phyloP scores from a whole-genome alignment of 1,140 invertebrate genomes.

The Armadillidium nasatum region DNA sequence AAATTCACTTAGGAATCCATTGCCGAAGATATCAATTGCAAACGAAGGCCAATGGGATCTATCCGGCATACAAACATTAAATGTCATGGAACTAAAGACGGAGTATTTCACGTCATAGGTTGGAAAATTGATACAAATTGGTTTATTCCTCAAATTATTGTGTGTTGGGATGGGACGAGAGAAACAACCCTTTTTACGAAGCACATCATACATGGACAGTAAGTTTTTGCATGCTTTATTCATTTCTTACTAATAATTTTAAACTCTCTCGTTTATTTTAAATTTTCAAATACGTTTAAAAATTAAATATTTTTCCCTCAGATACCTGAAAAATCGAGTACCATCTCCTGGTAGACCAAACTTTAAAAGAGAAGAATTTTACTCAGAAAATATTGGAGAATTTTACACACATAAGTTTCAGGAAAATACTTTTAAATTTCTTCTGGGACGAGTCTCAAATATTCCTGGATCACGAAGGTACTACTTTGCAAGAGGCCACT shows the following conservation, averaged over 20 bases:
- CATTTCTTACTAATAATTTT: background rate
- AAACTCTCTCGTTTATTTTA: background rate
- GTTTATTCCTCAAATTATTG: conserved; percentile 20
- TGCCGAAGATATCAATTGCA: too few relatives aligned
- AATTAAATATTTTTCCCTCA: background rate
- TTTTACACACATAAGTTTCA: background rate
- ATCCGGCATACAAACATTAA: background rate
- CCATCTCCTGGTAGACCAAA: background rate
- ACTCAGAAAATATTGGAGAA: background rate
- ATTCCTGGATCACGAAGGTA: conserved; percentile 20
- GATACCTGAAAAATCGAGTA: too few relatives aligned
- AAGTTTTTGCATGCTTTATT: background rate
- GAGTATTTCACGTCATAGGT: conserved; percentile 10
- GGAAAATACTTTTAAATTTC: background rate
- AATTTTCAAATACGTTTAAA: background rate
- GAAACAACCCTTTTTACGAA: conserved; percentile 22
- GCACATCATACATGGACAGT: conserved; percentile 23
- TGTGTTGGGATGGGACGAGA: conserved; percentile 19
- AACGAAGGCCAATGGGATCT: too few relatives aligned
- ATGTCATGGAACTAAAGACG: background rate
- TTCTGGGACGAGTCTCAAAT: background rate
- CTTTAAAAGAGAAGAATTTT: background rate
- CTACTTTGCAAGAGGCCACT: conserved; percentile 46
- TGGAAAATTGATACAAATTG: conserved; percentile 8
- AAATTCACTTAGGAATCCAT: too few relatives aligned